phyloP scores from a whole-genome alignment of 1,140 invertebrate genomes.

The Ylistrum balloti region DNA sequence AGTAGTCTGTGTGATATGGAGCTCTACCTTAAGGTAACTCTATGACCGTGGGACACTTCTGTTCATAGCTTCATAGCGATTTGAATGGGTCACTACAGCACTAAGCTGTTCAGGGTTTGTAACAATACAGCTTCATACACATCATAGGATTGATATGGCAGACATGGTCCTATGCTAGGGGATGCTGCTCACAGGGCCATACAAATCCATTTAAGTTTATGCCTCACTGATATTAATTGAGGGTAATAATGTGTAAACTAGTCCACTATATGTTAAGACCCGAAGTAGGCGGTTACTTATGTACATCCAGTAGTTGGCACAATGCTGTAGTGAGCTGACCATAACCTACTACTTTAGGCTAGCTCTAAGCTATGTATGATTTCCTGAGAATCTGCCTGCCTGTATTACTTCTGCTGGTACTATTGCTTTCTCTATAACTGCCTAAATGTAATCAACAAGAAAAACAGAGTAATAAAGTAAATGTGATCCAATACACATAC shows the following conservation, averaged over 20 bases:
- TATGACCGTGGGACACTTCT: not conserved
- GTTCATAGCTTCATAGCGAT: not conserved
- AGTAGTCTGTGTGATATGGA: conserved; percentile 10
- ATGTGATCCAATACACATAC: not conserved
- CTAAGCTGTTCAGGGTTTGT: not conserved
- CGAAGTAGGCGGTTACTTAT: too few species aligned
- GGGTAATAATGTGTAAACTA: conserved; percentile 23
- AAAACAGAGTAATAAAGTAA: not conserved
- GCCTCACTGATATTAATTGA: not conserved
- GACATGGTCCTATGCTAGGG: conserved; percentile 5
- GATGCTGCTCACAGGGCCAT: conserved; percentile 4
- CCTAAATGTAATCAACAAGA: conserved; percentile 39
- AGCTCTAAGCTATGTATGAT: conserved; percentile 33
- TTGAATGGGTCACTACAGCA: conserved; percentile 14
- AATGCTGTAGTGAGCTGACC: not conserved
- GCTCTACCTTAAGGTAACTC: not conserved
- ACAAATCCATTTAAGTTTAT: conserved; percentile 33
- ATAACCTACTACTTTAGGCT: conserved; percentile 21
- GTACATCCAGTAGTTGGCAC: conserved; percentile 29
- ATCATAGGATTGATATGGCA: not conserved
- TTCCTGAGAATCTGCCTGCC: conserved; percentile 31
- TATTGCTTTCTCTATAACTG: conserved; percentile 34
- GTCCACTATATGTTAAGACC: conserved; percentile 11
- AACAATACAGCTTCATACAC: not conserved
- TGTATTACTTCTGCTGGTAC: not conserved